Base-by-base conservation (phyloP, 2,797 vertebrate species). In the Macropodus opercularis region DNA sequence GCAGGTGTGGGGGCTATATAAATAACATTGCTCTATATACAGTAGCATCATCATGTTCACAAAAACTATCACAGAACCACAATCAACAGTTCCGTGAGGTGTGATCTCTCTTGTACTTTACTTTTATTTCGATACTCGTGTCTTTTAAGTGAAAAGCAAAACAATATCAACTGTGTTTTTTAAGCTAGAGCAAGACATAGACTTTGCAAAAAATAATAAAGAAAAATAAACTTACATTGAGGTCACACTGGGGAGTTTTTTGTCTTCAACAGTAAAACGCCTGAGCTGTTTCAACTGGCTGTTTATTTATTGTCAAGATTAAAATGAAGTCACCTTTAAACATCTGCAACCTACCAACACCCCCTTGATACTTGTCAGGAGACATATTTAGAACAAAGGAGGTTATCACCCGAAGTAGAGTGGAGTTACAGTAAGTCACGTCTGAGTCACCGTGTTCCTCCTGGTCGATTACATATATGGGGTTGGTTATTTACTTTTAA, bases 1-100 rank as follows among this genome's bases (percentile, higher is more conserved):
- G 76, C 89, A 90, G 89, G 86, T 90, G 90, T 79, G 74, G 74
- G 72, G 75, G 81, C 83, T 80, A 80, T 78, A 85, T 87, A 85
- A 84, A 84, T 80, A 90, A 87, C 83, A 89, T 87, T 88, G 88
- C 76, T 85, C 67, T 65, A 74, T 62, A 75, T 76, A 35, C 34
- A 35, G 34, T 35, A 75, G 65, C 62, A 79, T 63, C 8, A 18
- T 64, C 55, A 76, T 46, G 59, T 65, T 52, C 64, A 79, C 69
- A 71, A 51, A 75, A 76, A 76, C 38, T 42, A 60, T 59, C 38
- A 31, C 15, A 55, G 27, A 69, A 32, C 38, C 39, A 47, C 56
- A 47, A 18, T n/a, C 17, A 38, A 7, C 32, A 42, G 35, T n/a
- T 18, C 19, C 21, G 29, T 14, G 35, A 58, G 17, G 12, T 54